Conservation (phyloP, 2,888 invertebrate species). For the Melieria picta region DNA sequence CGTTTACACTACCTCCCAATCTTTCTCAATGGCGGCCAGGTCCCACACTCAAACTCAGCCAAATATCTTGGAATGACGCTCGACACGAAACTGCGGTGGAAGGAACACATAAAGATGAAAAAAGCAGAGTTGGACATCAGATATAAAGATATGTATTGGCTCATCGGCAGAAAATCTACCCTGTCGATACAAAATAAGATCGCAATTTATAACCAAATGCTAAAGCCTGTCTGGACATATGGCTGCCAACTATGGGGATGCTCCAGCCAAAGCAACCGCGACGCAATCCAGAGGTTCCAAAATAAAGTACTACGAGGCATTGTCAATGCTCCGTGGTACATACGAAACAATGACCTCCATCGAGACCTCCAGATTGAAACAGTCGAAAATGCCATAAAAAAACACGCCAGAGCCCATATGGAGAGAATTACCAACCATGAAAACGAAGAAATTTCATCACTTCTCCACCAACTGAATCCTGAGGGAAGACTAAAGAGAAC, state of each 20-base stretch:
- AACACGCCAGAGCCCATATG: slow-evolving; percentile 2
- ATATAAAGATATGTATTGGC: too few relatives aligned
- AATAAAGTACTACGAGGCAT: slow-evolving; percentile 1
- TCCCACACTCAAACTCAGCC: background rate
- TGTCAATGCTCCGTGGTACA: slow-evolving; percentile 23
- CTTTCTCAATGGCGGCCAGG: background rate
- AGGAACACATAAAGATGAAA: too few relatives aligned
- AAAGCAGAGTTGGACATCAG: too few relatives aligned
- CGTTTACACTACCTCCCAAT: background rate
- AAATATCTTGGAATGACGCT: slow-evolving; percentile 1
- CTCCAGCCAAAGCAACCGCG: background rate
- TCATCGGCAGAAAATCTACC: too few relatives aligned
- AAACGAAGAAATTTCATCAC: slow-evolving; percentile 7
- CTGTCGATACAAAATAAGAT: too few relatives aligned
- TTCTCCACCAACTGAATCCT: background rate
- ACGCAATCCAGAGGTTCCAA: slow-evolving; percentile 13
- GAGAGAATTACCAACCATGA: slow-evolving; percentile 11
- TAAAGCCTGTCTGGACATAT: slow-evolving; percentile 22
- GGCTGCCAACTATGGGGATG: slow-evolving; percentile 17
- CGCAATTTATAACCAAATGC: slow-evolving; percentile 14
- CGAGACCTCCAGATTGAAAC: slow-evolving; percentile 11
- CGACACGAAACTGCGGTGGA: too few relatives aligned
- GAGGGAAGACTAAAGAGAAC: too few relatives aligned
- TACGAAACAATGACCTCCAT: background rate
- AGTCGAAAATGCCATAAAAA: slow-evolving; percentile 3